phyloP scores from a whole-genome alignment of 2,797 vertebrate species.

The Orientallactaga sibirica region DNA sequence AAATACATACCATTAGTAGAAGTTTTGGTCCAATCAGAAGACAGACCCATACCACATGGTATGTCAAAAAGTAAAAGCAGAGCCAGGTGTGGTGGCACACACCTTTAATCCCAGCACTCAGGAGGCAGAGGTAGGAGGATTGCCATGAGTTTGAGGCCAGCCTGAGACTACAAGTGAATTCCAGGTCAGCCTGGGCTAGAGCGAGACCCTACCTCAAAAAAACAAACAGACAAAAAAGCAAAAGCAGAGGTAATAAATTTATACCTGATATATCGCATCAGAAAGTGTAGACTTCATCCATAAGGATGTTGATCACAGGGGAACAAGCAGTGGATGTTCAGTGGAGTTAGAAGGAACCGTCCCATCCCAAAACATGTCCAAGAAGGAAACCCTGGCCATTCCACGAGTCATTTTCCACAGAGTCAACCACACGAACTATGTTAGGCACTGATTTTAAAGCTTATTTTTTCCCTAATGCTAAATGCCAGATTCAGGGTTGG shows the following conservation, averaged over 20 bases:
- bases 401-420: neutral
- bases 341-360: neutral
- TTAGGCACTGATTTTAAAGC: neutral
- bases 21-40: neutral
- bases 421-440: neutral
- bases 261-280: neutral
- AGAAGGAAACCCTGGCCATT: neutral
- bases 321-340: neutral
- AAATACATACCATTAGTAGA: neutral
- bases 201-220: too few species aligned
- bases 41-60: too few species aligned
- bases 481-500: constrained; percentile 45
- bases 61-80: neutral
- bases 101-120: too few species aligned
- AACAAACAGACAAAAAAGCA: neutral
- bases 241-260: neutral
- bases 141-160: too few species aligned
- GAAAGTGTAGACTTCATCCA: neutral
- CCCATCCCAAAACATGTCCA: neutral
- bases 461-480: constrained; percentile 38
- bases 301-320: neutral
- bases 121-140: too few species aligned
- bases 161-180: too few species aligned
- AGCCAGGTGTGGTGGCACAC: too few species aligned
- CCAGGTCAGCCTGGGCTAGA: too few species aligned